phyloP scores from a whole-genome alignment of 2,797 vertebrate genomes.

The Potorous gilbertii region DNA sequence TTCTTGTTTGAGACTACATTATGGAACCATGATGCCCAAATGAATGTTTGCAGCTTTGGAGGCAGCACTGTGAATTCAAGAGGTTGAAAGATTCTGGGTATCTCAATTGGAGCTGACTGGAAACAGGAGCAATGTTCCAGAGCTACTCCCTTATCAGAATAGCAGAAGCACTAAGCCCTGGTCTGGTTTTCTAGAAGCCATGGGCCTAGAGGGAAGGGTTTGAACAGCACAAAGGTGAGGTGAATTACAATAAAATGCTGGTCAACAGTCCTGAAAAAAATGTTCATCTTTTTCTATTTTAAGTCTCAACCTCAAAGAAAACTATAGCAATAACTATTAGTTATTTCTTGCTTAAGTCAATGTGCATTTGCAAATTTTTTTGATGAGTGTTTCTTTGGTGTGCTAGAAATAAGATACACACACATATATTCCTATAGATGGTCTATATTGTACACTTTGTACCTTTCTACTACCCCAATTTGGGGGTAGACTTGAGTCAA shows the following conservation, averaged over 20 bases:
- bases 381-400: neutral
- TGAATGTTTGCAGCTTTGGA: neutral
- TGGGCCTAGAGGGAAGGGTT: neutral
- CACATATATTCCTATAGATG: too few species aligned
- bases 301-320: neutral
- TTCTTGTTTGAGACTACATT: neutral
- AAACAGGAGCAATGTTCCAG: neutral
- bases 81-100: neutral
- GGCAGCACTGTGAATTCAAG: neutral
- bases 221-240: neutral
- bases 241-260: neutral
- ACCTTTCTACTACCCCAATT: neutral
- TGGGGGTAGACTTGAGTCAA: neutral
- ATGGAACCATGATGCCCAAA: neutral
- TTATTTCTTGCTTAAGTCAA: neutral
- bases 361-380: neutral
- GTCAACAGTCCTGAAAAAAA: neutral
- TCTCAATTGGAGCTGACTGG: neutral
- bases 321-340: neutral
- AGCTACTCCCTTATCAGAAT: neutral
- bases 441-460: neutral
- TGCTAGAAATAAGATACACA: neutral
- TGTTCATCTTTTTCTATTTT: neutral
- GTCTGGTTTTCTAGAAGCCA: neutral
- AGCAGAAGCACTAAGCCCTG: neutral